Percentiles rank a stretch among this genome's conserved stretches.
These are phyloP conservation scores for Chloebia gouldiae DNA, from an alignment of 2,113 vertebrate genomes.

Conservation along the genomic window DNA sequence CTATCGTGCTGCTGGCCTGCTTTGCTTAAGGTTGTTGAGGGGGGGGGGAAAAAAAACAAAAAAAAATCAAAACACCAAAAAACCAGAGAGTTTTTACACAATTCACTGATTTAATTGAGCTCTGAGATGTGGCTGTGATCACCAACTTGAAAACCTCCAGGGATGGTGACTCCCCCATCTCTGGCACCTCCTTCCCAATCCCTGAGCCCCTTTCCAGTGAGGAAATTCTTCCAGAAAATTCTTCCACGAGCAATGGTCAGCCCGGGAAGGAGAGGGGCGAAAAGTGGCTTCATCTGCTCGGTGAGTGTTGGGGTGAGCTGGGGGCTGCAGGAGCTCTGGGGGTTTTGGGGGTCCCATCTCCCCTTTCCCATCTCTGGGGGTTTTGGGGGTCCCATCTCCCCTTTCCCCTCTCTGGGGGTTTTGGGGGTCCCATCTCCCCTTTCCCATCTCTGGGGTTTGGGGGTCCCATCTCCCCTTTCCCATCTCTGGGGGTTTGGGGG, in stretches of 20 bases:
- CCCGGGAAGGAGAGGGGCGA: rapidly evolving
- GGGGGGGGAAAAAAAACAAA: no score
- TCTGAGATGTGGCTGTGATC: not conserved
- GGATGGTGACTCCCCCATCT: not conserved
- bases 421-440: no score
- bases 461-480: no score
- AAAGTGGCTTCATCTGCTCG: not conserved
- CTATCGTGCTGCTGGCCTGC: slow-evolving; percentile 72
- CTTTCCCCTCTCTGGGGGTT: no score
- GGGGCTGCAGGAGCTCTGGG: not conserved
- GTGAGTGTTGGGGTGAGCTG: not conserved
- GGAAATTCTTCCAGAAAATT: not conserved
- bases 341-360: no score
- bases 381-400: not conserved
- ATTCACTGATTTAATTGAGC: rapidly evolving
- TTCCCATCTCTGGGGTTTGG: not conserved
- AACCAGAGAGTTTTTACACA: not conserved
- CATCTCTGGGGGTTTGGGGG: not conserved
- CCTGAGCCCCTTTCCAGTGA: not conserved
- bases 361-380: no score
- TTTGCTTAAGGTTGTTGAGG: not conserved
- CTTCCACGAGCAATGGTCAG: not conserved
- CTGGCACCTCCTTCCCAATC: not conserved
- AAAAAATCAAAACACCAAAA: no score
- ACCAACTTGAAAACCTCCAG: not conserved